Base-by-base conservation (phyloP, 2,888 invertebrate species). In the Tinea semifulvella region DNA sequence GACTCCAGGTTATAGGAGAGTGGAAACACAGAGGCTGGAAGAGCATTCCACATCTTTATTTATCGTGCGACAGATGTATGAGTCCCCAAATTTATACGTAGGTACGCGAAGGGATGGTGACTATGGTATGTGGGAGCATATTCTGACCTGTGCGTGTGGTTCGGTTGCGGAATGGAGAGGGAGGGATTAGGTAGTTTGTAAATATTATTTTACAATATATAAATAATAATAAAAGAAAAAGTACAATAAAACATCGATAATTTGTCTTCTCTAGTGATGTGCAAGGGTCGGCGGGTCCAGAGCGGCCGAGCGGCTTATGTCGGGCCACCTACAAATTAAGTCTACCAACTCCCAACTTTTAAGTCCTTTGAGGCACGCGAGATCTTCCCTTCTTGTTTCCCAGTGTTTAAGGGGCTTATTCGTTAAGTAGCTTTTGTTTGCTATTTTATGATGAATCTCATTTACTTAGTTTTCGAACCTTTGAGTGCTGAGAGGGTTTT, bases 341-440 rank as follows among this genome's bases (percentile, higher is more conserved):
- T 75, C 77, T 72, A 79, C 77, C 76, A 73, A 74, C 60, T 70
- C 66, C 66, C 18, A 77, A 80, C 73, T 77, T 80, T 79, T 77
- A 77, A 77, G 79, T 76, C 80, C 74, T 60, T 63, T 64, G 58
- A 31, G 63, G 65, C 69, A 67, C 69, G 66, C 70, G 71, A 67
- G 65, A 76, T 74, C 68, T 73, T 71, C 73, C 72, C 68, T 76
- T 76, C 79, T 80, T 79, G 74, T 67, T 62, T 63, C 54, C 55
- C 58, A 45, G 69, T 75, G 68, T 77, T 75, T 59, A 2, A 25
- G 69, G 61, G 61, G 79, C 72, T 80, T 79, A 79, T 63, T 67
- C 67, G 66, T 57, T 77, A 79, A 77, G 77, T 77, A 76, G 58
- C 63, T 31, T 75, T 73, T 72, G 75, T 68, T 60, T 56, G 56